phyloP scores from a whole-genome alignment of 1,140 invertebrate genomes.

The Diorhabda elongata region DNA sequence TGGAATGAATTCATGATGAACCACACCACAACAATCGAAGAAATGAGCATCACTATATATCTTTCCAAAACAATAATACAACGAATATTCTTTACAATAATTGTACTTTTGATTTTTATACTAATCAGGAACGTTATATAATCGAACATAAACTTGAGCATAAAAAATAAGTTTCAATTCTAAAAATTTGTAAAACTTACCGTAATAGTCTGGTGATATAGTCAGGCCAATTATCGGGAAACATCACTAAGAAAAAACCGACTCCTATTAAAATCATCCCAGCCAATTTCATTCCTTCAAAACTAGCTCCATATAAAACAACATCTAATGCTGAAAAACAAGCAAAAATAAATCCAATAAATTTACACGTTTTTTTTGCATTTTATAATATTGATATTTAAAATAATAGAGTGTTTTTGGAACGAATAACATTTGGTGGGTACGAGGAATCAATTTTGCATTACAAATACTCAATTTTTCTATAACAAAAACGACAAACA shows the following conservation, averaged over 20 bases:
- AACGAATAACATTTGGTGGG: too few species aligned
- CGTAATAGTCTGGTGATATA: constrained; percentile 84
- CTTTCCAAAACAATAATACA: too few species aligned
- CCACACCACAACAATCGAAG: too few species aligned
- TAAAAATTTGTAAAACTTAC: constrained; percentile 52
- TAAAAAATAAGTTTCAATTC: background rate
- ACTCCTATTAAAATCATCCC: constrained; percentile 87
- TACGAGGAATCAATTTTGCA: too few species aligned
- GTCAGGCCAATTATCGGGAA: constrained; percentile 93
- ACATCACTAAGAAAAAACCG: constrained; percentile 89
- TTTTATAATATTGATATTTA: too few species aligned
- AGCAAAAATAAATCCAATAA: background rate
- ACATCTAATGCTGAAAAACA: constrained; percentile 67
- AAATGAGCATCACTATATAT: too few species aligned
- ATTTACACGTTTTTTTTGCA: too few species aligned
- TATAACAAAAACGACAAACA: too few species aligned
- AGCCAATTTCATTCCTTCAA: constrained; percentile 90
- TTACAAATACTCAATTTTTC: too few species aligned
- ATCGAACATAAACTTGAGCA: background rate
- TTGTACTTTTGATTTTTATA: constrained; percentile 28
- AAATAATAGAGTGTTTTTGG: too few species aligned
- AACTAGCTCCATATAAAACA: constrained; percentile 76
- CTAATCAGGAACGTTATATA: constrained; percentile 55
- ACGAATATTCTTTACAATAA: too few species aligned
- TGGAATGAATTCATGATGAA: too few species aligned